Evolutionary conservation across 2,797 vertebrate genomes (phyloP).

Genomic region (Odontamblyopus lacepedii): DNA sequence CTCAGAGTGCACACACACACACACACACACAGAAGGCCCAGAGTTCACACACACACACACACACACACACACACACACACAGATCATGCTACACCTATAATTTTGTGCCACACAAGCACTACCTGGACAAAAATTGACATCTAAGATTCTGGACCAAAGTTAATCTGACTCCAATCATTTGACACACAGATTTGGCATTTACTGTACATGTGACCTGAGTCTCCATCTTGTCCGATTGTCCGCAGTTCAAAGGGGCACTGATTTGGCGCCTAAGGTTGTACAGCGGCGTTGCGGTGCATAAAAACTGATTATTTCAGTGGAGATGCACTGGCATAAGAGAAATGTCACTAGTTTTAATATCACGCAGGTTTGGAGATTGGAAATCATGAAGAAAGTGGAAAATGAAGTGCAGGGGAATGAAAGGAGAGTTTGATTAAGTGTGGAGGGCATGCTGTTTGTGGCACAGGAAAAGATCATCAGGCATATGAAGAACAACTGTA

Average conservation of each 20-base stretch:
- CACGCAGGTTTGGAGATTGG: conserved; percentile 26
- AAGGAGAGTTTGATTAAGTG: conserved; percentile 23
- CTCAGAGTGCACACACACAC: too few species aligned
- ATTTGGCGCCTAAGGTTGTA: conserved; percentile 27
- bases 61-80: too few species aligned
- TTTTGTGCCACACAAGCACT: too few species aligned
- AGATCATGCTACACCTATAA: too few species aligned
- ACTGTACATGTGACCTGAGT: conserved; percentile 22
- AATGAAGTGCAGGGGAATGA: conserved; percentile 21
- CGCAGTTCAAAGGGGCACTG: conserved; percentile 35
- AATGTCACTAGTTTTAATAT: conserved; percentile 62
- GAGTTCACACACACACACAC: too few species aligned
- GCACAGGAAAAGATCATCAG: neutral
- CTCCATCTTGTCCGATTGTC: conserved; percentile 32
- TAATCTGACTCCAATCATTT: conserved; percentile 22
- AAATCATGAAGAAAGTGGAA: conserved; percentile 5
- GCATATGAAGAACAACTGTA: conserved; percentile 5
- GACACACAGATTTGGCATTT: conserved; percentile 42
- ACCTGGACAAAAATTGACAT: too few species aligned
- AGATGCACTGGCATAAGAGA: conserved; percentile 41
- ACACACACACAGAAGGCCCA: too few species aligned
- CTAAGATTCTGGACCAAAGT: too few species aligned
- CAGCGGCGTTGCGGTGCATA: conserved; percentile 17
- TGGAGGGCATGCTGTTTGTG: neutral
- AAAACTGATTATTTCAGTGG: conserved; percentile 28